Evolutionary conservation across 2,888 invertebrate species (phyloP).

Genomic region (Gasteruption jaculator): DNA sequence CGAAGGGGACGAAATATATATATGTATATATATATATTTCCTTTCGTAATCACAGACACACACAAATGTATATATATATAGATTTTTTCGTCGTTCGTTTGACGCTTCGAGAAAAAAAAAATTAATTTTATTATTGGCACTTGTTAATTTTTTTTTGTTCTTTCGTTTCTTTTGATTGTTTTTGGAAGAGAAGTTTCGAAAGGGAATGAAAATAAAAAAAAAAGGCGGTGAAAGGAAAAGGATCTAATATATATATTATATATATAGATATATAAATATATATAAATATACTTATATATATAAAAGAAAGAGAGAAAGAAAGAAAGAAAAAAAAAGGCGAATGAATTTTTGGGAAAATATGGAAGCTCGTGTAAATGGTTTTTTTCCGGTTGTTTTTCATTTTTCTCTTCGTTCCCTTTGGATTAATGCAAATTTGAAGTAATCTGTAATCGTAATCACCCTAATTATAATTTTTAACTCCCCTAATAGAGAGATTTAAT

Average conservation of each 20-base stretch:
- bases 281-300: slow-evolving; percentile 18
- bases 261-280: no score
- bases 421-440: slow-evolving; percentile 46
- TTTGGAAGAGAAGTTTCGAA: not conserved
- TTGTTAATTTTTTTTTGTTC: no score
- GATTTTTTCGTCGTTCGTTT: no score
- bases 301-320: slow-evolving; percentile 9
- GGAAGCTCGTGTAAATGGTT: slow-evolving; percentile 22
- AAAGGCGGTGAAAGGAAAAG: not conserved
- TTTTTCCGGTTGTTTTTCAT: slow-evolving; percentile 45
- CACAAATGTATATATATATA: no score
- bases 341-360: slow-evolving; percentile 11
- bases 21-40: no score
- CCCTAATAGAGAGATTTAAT: no score
- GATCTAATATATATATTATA: not conserved
- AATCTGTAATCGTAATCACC: slow-evolving; percentile 41
- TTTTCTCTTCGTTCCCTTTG: no score
- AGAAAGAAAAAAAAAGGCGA: slow-evolving; percentile 10
- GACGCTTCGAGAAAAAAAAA: no score
- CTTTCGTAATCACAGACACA: no score
- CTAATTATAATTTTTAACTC: slow-evolving; percentile 47
- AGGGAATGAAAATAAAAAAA: not conserved
- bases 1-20: no score
- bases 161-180: no score
- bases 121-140: no score